Conservation (phyloP, 37 sponge, comb jelly and placozoan genomes). For the Amphimedon queenslandica region DNA sequence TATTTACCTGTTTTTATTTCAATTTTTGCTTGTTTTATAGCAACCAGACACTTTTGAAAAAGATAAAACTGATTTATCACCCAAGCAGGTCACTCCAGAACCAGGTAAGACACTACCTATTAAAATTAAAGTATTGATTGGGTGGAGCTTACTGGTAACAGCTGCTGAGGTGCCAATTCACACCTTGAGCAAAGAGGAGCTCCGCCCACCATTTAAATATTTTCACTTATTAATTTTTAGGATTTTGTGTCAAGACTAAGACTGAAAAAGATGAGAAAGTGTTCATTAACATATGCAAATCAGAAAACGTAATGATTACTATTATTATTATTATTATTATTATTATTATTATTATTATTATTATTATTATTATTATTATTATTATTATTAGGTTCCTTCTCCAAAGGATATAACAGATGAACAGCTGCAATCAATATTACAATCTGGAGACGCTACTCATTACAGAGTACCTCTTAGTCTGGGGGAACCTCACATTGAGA, state of each 20-base stretch:
- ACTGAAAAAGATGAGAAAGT: slow-evolving; percentile 75
- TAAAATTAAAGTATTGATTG: too few species aligned
- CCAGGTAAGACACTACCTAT: too few species aligned
- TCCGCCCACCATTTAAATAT: too few species aligned
- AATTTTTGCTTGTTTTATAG: too few species aligned
- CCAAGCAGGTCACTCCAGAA: too few species aligned
- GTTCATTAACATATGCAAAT: slow-evolving; percentile 87
- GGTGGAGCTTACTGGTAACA: too few species aligned
- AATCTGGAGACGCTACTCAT: slow-evolving; percentile 71
- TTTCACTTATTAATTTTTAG: too few species aligned
- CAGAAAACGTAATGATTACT: slow-evolving; percentile 62
- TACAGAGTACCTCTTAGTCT: slow-evolving; percentile 87
- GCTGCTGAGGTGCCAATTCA: too few species aligned
- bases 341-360: slow-evolving; percentile 5
- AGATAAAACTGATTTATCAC: too few species aligned
- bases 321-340: neutral
- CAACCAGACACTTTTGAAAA: too few species aligned
- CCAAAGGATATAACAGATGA: slow-evolving; percentile 87
- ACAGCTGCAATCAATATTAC: slow-evolving; percentile 57
- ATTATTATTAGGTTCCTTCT: slow-evolving; percentile 59
- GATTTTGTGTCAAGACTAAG: slow-evolving; percentile 82
- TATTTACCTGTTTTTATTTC: too few species aligned
- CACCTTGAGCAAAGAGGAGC: too few species aligned
- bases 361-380: neutral
- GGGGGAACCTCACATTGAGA: slow-evolving; percentile 87